Percentiles rank a stretch among this genome's conserved stretches.
Evolutionary conservation across 2,113 vertebrate species (phyloP).

Genomic region (Hydrochoerus hydrochaeris): DNA sequence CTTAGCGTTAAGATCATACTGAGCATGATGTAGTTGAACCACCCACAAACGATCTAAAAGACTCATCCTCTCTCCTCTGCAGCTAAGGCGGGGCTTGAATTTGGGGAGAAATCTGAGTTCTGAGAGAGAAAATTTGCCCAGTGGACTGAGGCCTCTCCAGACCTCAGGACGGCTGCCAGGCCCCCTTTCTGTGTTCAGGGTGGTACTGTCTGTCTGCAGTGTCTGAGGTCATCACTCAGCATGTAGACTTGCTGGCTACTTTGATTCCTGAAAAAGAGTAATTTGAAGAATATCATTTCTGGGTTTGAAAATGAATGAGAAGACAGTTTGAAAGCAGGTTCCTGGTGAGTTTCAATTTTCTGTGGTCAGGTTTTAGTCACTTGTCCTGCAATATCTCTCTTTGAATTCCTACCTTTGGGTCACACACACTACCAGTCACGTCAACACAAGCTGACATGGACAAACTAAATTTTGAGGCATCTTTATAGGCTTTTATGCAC

Average conservation of each 20-base stretch:
- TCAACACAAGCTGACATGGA: neutral
- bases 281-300: neutral
- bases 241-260: neutral
- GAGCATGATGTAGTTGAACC: rapidly evolving
- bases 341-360: neutral
- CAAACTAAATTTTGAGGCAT: neutral
- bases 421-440: neutral
- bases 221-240: no score
- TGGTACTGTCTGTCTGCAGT: no score
- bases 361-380: neutral
- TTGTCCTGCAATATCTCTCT: neutral
- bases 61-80: rapidly evolving
- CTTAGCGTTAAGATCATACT: neutral
- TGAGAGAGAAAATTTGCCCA: rapidly evolving
- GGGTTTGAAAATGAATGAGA: neutral
- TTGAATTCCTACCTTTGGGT: neutral
- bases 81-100: rapidly evolving
- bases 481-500: neutral
- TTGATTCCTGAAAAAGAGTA: neutral
- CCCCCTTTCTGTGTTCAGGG: rapidly evolving
- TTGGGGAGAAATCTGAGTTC: neutral
- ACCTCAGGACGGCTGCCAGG: rapidly evolving
- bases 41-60: rapidly evolving
- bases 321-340: neutral
- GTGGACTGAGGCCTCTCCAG: neutral